Base-by-base conservation (phyloP, 1,140 invertebrate genomes). In the Papilio glaucus region DNA sequence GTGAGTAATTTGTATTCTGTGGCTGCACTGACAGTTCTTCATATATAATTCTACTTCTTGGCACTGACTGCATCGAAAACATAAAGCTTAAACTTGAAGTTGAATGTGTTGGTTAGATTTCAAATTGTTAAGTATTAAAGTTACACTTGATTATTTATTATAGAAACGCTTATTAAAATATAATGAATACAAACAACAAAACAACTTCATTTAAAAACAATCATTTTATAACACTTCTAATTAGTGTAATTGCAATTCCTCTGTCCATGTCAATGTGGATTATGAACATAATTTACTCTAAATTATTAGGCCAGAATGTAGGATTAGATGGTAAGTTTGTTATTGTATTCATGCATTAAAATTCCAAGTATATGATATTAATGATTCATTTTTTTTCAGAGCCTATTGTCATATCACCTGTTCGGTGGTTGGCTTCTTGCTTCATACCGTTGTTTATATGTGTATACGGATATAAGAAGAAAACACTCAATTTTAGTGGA, bases 221-320 rank as follows among this genome's bases (percentile, higher is more conserved):
- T 74, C 87, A 94, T 77, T 85, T 96, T 73, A 79, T 96, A 77
- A 95, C 95, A 26, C 92, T 96, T 4, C 74, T 96, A 4, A 84
- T 96, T 26, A 95, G 95, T 81, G 94, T 95, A 6, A 86, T 96
- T 61, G 94, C 96, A 5, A 95, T 97, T 77, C 96, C 96, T 21
- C 73, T 96, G 12, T 96, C 96, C 0, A 95, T 96, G 93, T 93
- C 95, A 2, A 94, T 96, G 91, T 97, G 96, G 96, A 94, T 95
- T 74, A 93, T 94, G 45, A 96, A 96, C 85, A 89, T 96, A 60
- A 93, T 95, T 13, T 95, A 96, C 82, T 94, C 95, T 0, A 94
- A 95, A 76, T 87, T 96, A 24, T 80, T 96, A 26, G 83, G 90
- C 71, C 80, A 83, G 21, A 80, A 75, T 29, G 89, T 94, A 73